Evolutionary conservation across 2,113 vertebrate species (phyloP).

Genomic region (Rhea pennata): DNA sequence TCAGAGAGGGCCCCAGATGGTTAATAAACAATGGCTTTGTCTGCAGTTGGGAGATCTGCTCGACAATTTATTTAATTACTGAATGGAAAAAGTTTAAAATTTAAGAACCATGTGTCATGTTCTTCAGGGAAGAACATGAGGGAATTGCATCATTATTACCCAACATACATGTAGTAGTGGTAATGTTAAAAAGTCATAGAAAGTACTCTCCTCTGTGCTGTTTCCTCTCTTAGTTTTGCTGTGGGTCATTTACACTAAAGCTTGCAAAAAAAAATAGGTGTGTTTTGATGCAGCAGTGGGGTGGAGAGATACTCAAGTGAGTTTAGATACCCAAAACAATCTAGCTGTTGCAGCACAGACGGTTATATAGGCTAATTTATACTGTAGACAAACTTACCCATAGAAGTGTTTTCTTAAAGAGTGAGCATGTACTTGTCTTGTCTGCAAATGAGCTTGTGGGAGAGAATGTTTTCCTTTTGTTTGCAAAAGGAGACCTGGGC

Average conservation of each 20-base stretch:
- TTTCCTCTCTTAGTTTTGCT: neutral
- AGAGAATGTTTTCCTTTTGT: neutral
- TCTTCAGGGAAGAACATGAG: neutral
- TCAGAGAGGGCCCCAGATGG: neutral
- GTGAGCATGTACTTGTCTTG: neutral
- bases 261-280: neutral
- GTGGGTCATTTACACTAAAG: neutral
- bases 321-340: neutral
- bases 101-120: neutral
- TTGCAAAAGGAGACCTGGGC: neutral
- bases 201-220: neutral
- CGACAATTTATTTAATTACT: neutral
- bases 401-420: neutral
- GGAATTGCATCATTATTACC: neutral
- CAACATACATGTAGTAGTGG: neutral
- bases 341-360: neutral
- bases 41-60: neutral
- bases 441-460: neutral
- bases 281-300: neutral
- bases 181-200: neutral
- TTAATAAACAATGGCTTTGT: conserved; percentile 4
- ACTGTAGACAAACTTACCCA: neutral
- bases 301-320: neutral
- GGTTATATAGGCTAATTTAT: neutral
- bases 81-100: neutral